Evolutionary conservation across 2,113 vertebrate species (phyloP).

Genomic region (Hystrix brachyura): DNA sequence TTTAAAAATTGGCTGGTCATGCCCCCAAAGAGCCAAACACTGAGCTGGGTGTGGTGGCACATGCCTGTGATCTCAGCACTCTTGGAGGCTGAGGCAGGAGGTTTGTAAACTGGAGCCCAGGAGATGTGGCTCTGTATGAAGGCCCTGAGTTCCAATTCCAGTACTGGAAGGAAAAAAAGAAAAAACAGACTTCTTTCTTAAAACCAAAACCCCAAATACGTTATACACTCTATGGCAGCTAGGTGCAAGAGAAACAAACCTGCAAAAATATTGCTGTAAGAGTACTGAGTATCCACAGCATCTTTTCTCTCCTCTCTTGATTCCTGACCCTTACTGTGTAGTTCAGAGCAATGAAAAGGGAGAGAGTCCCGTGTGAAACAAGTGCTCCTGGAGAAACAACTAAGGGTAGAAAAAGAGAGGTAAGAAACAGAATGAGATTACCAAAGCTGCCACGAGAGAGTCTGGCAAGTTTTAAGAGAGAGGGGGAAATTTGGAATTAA

Average conservation of each 20-base stretch:
- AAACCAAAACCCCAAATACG: slow-evolving; percentile 37
- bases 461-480: background rate
- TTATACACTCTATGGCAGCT: background rate
- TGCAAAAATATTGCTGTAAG: background rate
- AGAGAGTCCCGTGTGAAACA: background rate
- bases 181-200: slow-evolving; percentile 12
- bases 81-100: background rate
- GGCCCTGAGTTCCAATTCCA: background rate
- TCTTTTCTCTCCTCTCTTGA: slow-evolving; percentile 36
- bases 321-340: background rate
- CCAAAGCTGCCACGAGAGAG: background rate
- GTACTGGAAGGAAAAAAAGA: background rate
- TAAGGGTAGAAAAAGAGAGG: background rate
- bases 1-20: background rate
- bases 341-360: slow-evolving; percentile 19
- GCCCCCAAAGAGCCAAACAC: background rate
- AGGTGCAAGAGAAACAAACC: slow-evolving; percentile 40
- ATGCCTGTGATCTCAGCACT: background rate
- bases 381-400: background rate
- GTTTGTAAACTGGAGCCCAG: background rate
- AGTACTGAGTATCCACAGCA: background rate
- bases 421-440: background rate
- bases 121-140: background rate
- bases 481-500: slow-evolving; percentile 33
- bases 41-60: background rate